Evolutionary conservation across 2,888 invertebrate genomes (phyloP).

Genomic region (Cephus pygmeus): DNA sequence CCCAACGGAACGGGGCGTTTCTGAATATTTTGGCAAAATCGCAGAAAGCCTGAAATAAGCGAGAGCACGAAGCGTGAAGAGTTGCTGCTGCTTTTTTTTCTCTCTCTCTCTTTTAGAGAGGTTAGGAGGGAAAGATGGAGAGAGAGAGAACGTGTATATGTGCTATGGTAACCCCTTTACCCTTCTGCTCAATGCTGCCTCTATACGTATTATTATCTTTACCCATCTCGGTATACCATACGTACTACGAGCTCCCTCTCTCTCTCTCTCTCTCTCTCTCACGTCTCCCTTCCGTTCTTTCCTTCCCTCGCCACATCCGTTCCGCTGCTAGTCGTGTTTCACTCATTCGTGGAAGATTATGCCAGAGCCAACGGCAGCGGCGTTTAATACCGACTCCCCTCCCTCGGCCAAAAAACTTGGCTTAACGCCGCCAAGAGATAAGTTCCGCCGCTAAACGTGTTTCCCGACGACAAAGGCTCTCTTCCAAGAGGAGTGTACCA

Average conservation of each 20-base stretch:
- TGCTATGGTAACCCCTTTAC: too few relatives aligned
- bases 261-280: slow-evolving; percentile 5
- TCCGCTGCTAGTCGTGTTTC: slow-evolving; percentile 5
- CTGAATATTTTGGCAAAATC: not conserved
- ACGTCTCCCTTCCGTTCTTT: slow-evolving; percentile 7
- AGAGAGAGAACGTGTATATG: too few relatives aligned
- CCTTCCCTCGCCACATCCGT: slow-evolving; percentile 12
- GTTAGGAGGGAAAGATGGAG: too few relatives aligned
- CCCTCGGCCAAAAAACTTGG: slow-evolving; percentile 10
- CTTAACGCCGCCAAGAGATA: slow-evolving; percentile 5
- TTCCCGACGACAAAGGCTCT: not conserved
- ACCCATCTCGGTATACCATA: not conserved
- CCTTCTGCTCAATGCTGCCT: not conserved
- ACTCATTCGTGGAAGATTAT: slow-evolving; percentile 2
- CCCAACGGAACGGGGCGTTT: not conserved
- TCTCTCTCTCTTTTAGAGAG: slow-evolving; percentile 28
- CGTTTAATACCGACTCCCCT: slow-evolving; percentile 1
- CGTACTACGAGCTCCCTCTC: slow-evolving; percentile 1
- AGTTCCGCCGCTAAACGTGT: slow-evolving; percentile 7
- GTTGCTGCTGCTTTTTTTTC: slow-evolving; percentile 5
- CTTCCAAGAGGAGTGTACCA: not conserved
- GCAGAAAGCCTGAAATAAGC: not conserved
- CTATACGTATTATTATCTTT: not conserved
- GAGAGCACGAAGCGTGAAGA: not conserved
- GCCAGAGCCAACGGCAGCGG: slow-evolving; percentile 3